Base-by-base conservation (phyloP, 2,888 invertebrate species). In the Glaucopsyche alexis region DNA sequence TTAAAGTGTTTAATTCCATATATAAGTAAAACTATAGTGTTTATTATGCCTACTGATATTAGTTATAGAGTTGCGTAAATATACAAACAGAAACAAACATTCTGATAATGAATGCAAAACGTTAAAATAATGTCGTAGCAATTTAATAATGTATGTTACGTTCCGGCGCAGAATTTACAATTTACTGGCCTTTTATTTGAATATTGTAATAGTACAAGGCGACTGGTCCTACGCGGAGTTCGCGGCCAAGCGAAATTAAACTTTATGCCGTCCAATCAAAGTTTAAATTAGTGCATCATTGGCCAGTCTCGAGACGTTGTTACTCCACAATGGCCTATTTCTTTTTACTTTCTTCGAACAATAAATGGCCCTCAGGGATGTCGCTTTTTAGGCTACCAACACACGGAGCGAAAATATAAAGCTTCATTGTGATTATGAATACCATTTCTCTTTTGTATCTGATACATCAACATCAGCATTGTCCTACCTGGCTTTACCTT, bases 341-440 rank as follows among this genome's bases (percentile, higher is more conserved):
- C 87, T 87, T 90, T 91, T 89, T 89, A 88, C 86, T 87, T 85
- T 84, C 85, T 84, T 83, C 83, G 85, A 85, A 88, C 87, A 89
- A 90, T 90, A 90, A 90, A 90, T 87, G 85, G 83, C 83, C 86
- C 80, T 85, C 81, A 81, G 83, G 80, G 84, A 85, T 82, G 83
- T 81, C 85, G 84, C 85, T 84, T 77, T 78, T 87, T 84, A 78
- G 77, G 77, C 72, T 74, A 73, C 71, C 73, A 74, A 80, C 81
- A 81, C 83, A 84, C 72, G 73, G 47, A 64, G 47, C 66, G 71
- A 73, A 71, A 72, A 72, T 19, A 69, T 69, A 69, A 16, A 69
- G 69, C 69, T 49, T 69, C 49, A 69, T 69, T 69, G 69, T 69
- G 69, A 69, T 69, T 69, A 69, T 69, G 69, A 69, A 69, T 69